Conservation (phyloP, 2,113 vertebrate genomes). For the Polyodon spathula region DNA sequence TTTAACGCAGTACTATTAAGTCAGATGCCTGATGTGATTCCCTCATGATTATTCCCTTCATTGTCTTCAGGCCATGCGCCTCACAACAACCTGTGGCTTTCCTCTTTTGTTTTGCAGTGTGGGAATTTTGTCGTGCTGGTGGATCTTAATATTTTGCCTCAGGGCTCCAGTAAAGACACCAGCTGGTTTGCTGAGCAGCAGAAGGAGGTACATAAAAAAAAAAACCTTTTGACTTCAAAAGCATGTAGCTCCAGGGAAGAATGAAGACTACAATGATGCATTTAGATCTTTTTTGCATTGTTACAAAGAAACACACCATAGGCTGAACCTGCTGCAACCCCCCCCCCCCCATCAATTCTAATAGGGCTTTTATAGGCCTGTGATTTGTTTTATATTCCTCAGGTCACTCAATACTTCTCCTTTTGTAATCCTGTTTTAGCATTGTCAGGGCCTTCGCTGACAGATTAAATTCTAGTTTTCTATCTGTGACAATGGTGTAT, state of each 20-base stretch:
- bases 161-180: constrained; percentile 63
- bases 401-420: constrained; percentile 18
- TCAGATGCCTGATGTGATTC: constrained; percentile 39
- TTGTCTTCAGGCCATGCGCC: constrained; percentile 29
- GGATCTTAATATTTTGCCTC: constrained; percentile 77
- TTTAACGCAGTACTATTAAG: constrained; percentile 24
- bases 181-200: constrained; percentile 82
- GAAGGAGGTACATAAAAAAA: constrained; percentile 70
- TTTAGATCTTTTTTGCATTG: constrained; percentile 34
- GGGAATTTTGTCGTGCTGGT: constrained; percentile 85
- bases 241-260: constrained; percentile 31
- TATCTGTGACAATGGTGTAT: background rate
- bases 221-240: constrained; percentile 37
- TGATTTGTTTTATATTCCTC: constrained; percentile 13
- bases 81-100: constrained; percentile 37
- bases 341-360: constrained; percentile 24
- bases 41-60: constrained; percentile 48
- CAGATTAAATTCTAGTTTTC: background rate
- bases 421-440: background rate
- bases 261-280: constrained; percentile 30
- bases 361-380: constrained; percentile 16
- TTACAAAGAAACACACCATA: constrained; percentile 27
- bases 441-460: background rate
- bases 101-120: constrained; percentile 69
- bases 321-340: constrained; percentile 10